Conservation (phyloP, 37 sponge, comb jelly and placozoan genomes). For the Mnemiopsis leidyi region DNA sequence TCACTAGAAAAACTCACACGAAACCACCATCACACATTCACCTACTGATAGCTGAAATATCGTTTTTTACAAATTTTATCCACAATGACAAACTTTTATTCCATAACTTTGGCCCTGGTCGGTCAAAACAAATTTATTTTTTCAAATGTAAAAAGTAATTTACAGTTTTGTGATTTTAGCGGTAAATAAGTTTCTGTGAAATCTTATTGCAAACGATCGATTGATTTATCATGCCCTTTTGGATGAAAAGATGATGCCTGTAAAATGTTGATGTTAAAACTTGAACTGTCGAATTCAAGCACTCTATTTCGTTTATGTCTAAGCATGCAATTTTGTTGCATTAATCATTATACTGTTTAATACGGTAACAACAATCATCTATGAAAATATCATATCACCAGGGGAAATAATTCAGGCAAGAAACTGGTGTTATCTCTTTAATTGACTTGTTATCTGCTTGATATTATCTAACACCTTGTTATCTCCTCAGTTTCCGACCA, state of each 20-base stretch:
- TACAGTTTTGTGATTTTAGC: not conserved
- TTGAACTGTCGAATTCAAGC: too few relatives aligned
- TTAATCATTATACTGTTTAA: too few relatives aligned
- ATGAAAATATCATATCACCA: too few relatives aligned
- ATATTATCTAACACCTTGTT: not conserved
- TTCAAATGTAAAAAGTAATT: not conserved
- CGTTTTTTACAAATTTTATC: not conserved
- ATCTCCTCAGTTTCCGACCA: constrained; percentile 37
- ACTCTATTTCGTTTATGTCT: too few relatives aligned
- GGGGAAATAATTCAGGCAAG: too few relatives aligned
- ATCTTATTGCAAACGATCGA: not conserved
- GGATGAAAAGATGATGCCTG: too few relatives aligned
- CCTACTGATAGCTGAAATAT: not conserved
- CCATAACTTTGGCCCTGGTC: not conserved
- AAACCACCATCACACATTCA: not conserved
- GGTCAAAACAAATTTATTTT: not conserved
- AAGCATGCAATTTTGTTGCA: too few relatives aligned
- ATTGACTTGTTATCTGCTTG: too few relatives aligned
- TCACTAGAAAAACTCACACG: not conserved
- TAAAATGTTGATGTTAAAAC: too few relatives aligned
- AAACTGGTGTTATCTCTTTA: too few relatives aligned
- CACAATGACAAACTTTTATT: not conserved
- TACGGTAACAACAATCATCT: too few relatives aligned
- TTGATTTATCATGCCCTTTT: too few relatives aligned
- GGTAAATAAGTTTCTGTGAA: not conserved